Conservation (phyloP, 2,888 invertebrate species). For the Netelia fuscicornis region DNA sequence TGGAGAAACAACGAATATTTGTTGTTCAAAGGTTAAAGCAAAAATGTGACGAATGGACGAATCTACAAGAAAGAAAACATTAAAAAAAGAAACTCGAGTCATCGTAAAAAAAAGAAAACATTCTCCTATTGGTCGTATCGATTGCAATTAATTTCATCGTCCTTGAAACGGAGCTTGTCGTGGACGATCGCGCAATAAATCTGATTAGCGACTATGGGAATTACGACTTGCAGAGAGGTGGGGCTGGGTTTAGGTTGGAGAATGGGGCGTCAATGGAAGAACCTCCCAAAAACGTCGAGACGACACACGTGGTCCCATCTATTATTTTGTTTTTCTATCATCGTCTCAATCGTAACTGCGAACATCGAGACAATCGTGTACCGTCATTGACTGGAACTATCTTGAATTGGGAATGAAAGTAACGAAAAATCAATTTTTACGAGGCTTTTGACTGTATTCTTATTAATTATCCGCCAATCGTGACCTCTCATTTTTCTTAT, state of each 20-base stretch:
- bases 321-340: background rate
- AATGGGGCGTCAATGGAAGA: slow-evolving; percentile 41
- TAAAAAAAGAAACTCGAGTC: background rate
- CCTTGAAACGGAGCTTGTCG: slow-evolving; percentile 50
- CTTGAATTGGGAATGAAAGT: background rate
- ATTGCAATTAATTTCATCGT: slow-evolving; percentile 69
- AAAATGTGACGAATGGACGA: background rate
- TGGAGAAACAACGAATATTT: too few relatives aligned
- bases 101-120: slow-evolving; percentile 44
- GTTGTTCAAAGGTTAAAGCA: background rate
- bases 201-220: slow-evolving; percentile 58
- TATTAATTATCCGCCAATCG: background rate
- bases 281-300: slow-evolving; percentile 12
- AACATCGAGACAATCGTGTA: background rate
- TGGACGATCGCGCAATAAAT: slow-evolving; percentile 51
- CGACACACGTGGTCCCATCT: slow-evolving; percentile 29
- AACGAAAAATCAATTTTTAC: background rate
- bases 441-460: background rate
- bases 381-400: background rate
- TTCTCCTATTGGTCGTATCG: slow-evolving; percentile 54
- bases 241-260: background rate
- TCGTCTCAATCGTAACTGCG: background rate
- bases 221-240: slow-evolving; percentile 53
- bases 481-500: too few relatives aligned
- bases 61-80: background rate